Evolutionary conservation across 2,888 invertebrate species (phyloP).

Genomic region (Melipona bicolor): DNA sequence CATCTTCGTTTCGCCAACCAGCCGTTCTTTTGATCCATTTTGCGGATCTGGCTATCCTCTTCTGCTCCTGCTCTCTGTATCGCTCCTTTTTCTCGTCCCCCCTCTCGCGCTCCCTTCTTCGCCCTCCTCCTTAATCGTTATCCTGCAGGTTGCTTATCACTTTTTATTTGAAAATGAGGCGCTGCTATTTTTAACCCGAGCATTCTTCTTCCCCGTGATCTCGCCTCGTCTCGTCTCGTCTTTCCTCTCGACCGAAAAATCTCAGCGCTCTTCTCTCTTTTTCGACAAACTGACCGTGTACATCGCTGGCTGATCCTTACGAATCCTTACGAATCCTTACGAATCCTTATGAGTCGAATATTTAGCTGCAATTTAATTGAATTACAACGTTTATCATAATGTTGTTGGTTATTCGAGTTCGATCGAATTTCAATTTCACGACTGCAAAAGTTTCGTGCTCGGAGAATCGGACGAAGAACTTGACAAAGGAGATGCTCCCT

Average conservation of each 20-base stretch:
- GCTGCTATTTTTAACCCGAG: constrained; percentile 68
- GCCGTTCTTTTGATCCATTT: constrained; percentile 31
- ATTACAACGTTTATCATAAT: no score
- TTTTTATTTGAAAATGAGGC: constrained; percentile 66
- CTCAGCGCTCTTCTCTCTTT: constrained; percentile 11
- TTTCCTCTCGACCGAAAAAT: constrained; percentile 41
- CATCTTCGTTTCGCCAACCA: constrained; percentile 22
- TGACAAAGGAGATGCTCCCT: no score
- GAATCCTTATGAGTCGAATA: no score
- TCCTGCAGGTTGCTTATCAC: constrained; percentile 66
- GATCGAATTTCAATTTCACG: no score
- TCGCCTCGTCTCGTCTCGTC: constrained; percentile 52
- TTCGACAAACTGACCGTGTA: constrained; percentile 28
- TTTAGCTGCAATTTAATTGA: no score
- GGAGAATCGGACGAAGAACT: no score
- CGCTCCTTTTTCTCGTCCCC: constrained; percentile 17
- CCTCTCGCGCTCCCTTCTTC: constrained; percentile 8
- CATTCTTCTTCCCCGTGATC: constrained; percentile 49
- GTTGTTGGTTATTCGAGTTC: no score
- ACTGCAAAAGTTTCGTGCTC: no score
- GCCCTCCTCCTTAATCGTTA: constrained; percentile 57
- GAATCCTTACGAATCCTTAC: no score
- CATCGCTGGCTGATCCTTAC: not conserved
- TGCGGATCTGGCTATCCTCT: constrained; percentile 37
- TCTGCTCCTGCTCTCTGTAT: constrained; percentile 27